Conservation (phyloP, 2,888 invertebrate genomes). For the Cynaeus angustus region DNA sequence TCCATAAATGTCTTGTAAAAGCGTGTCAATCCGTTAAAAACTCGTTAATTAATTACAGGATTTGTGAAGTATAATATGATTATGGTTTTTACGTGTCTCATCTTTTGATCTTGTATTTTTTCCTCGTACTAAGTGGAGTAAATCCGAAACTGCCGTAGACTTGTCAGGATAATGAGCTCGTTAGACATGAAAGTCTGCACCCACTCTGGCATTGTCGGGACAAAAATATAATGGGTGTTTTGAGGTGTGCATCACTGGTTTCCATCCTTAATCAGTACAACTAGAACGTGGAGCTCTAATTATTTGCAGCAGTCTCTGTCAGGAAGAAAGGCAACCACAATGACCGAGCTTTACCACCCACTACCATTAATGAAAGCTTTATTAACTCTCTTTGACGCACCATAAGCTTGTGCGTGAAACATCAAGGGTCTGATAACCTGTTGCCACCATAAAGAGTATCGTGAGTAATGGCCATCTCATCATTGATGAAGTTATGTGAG, state of each 20-base stretch:
- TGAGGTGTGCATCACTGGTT: constrained; percentile 45
- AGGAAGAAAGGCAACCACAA: constrained; percentile 52
- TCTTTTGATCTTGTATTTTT: constrained; percentile 1
- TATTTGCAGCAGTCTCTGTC: constrained; percentile 37
- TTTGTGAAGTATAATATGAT: too few species aligned
- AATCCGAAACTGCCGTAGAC: neutral
- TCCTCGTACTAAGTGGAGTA: neutral
- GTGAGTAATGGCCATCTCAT: constrained; percentile 23
- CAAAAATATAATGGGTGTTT: constrained; percentile 45
- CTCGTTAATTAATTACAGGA: too few species aligned
- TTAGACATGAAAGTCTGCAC: constrained; percentile 38
- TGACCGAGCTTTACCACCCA: constrained; percentile 55
- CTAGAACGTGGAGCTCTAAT: constrained; percentile 41
- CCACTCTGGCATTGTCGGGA: constrained; percentile 30
- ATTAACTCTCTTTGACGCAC: constrained; percentile 60
- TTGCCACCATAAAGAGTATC: constrained; percentile 50
- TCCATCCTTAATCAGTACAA: constrained; percentile 24
- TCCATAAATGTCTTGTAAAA: neutral
- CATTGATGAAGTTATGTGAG: constrained; percentile 17
- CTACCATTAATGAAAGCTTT: constrained; percentile 56
- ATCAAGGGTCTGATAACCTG: constrained; percentile 56
- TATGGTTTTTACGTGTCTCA: too few species aligned
- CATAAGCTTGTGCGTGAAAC: constrained; percentile 53
- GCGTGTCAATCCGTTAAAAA: too few species aligned
- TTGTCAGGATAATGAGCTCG: constrained; percentile 43